phyloP scores from a whole-genome alignment of 2,888 invertebrate species.

The Marronus borbonicus region DNA sequence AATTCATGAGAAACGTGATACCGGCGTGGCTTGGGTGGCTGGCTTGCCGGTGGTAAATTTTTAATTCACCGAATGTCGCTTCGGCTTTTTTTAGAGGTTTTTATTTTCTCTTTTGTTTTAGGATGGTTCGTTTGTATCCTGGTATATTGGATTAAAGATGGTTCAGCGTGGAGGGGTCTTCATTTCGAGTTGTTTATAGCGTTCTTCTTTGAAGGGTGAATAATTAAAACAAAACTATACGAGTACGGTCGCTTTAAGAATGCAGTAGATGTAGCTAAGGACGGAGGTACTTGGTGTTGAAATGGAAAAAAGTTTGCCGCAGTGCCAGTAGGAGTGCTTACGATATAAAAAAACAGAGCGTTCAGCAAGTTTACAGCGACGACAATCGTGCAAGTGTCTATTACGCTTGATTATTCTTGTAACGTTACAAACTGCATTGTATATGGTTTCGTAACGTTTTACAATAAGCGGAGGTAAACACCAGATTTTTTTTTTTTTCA shows the following conservation, averaged over 20 bases:
- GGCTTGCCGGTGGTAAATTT: slow-evolving; percentile 38
- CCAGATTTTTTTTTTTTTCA: too few species aligned
- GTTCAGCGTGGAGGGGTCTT: not conserved
- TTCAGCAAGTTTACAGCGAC: too few species aligned
- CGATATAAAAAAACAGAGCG: too few species aligned
- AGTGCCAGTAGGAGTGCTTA: not conserved
- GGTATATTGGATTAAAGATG: not conserved
- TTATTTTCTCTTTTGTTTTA: too few species aligned
- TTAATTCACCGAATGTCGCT: slow-evolving; percentile 43
- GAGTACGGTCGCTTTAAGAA: not conserved
- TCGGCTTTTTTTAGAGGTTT: slow-evolving; percentile 4
- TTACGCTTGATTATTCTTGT: too few species aligned
- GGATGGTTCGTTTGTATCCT: not conserved
- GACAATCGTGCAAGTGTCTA: too few species aligned
- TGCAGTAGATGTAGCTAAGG: not conserved
- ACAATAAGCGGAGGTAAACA: too few species aligned
- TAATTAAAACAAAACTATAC: slow-evolving; percentile 1
- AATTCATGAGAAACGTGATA: slow-evolving; percentile 64
- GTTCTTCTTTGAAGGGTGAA: not conserved
- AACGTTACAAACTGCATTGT: too few species aligned
- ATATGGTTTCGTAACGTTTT: too few species aligned
- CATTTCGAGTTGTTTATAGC: not conserved
- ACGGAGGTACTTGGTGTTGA: not conserved
- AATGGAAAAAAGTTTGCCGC: not conserved
- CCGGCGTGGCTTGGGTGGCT: slow-evolving; percentile 58